Evolutionary conservation across 2,797 vertebrate genomes (phyloP).

Genomic region (Peromyscus melanophrys): DNA sequence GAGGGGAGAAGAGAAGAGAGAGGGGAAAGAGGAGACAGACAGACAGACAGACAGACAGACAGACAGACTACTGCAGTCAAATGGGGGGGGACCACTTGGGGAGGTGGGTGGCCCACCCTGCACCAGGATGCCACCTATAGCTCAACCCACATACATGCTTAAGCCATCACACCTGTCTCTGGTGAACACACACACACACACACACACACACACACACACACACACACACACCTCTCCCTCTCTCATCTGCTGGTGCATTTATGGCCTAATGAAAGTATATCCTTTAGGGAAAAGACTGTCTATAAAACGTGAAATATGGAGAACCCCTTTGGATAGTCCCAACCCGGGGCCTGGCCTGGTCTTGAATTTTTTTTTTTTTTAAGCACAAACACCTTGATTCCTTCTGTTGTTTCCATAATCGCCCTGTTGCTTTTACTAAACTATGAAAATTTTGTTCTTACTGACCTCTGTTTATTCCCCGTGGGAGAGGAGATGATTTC

Average conservation of each 20-base stretch:
- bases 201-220: background rate
- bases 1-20: too few relatives aligned
- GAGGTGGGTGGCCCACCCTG: background rate
- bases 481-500: constrained; percentile 19
- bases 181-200: background rate
- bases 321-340: constrained; percentile 24
- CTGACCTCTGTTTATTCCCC: constrained; percentile 84
- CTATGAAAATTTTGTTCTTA: constrained; percentile 84
- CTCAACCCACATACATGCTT: too few relatives aligned
- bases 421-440: constrained; percentile 90
- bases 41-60: too few relatives aligned
- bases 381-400: constrained; percentile 76
- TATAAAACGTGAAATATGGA: constrained; percentile 81
- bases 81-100: accelerated
- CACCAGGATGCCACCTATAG: background rate
- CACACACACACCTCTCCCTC: background rate
- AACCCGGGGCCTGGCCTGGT: constrained; percentile 37
- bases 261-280: constrained; percentile 79
- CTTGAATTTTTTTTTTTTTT: background rate
- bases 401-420: constrained; percentile 86
- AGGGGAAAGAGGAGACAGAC: too few relatives aligned
- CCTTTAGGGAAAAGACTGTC: constrained; percentile 69
- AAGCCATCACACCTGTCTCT: background rate
- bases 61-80: too few relatives aligned
- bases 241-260: constrained; percentile 67